Conservation (phyloP, 2,888 invertebrate species). For the Lepidochrysops patricia region DNA sequence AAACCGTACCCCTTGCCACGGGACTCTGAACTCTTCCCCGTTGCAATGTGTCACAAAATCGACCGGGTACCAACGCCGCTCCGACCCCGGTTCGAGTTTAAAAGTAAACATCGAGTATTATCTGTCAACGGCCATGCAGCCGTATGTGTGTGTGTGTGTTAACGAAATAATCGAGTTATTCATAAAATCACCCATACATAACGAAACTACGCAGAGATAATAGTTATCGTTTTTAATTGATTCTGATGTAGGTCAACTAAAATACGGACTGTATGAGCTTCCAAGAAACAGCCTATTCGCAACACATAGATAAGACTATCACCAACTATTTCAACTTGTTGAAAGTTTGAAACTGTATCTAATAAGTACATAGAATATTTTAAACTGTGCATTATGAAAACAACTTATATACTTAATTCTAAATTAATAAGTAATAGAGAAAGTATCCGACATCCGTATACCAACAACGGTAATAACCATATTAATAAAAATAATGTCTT, state of each 20-base stretch:
- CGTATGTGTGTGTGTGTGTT: constrained; percentile 45
- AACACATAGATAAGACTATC: not conserved
- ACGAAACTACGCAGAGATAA: constrained; percentile 24
- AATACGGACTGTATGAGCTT: not conserved
- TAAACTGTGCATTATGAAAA: not conserved
- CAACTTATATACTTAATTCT: too few relatives aligned
- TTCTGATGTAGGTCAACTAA: constrained; percentile 37
- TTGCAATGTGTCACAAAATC: constrained; percentile 38
- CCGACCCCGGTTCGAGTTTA: constrained; percentile 68
- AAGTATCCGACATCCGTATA: too few relatives aligned
- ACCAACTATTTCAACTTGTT: too few relatives aligned
- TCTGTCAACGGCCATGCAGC: constrained; percentile 70
- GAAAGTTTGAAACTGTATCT: too few relatives aligned
- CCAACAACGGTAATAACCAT: too few relatives aligned
- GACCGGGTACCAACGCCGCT: constrained; percentile 36
- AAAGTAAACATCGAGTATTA: constrained; percentile 72
- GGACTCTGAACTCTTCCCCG: constrained; percentile 51
- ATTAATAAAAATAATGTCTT: not conserved
- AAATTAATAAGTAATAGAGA: too few relatives aligned
- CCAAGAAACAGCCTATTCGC: not conserved
- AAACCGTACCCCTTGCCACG: constrained; percentile 36
- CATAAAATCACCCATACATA: constrained; percentile 48
- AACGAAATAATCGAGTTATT: constrained; percentile 57
- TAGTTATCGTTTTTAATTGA: constrained; percentile 33
- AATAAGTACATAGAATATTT: too few relatives aligned